Evolutionary conservation across 2,888 invertebrate species (phyloP), one percentile per base, ranked within the genome.

Genomic region (Andrena hattorfiana): DNA sequence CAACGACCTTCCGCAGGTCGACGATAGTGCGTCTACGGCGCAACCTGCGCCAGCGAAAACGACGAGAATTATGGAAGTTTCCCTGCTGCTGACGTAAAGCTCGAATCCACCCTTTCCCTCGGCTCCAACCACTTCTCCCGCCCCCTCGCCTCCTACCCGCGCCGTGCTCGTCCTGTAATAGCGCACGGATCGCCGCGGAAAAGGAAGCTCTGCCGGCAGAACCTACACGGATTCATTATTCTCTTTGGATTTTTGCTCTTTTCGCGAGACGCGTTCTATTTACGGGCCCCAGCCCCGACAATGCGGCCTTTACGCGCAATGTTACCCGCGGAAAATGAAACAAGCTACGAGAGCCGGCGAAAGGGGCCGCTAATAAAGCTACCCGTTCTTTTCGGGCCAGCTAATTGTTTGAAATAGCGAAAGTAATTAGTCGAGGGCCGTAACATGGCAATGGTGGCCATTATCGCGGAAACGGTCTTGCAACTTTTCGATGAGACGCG

Each of bases 61-160:
- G 85, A 70, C 84, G 69, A 86, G 91, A 90, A 91, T 91, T 91
- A 90, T 88, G 86, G 85, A 91, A 91, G 90, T 90, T 91, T 91
- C 87, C 87, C 85, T 82, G 81, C 85, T 78, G 85, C 87, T 77
- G 79, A 86, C 88, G 89, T 84, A 89, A 90, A 91, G 88, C 90
- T 89, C 86, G 81, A 84, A 78, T 68, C 82, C 79, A 68, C 20
- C 23, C 71, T 51, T 67, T 54, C 62, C 62, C 71, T 67, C 66
- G 4, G 20, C 56, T 32, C 32, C 32, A 4, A 1, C 62, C 20
- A 16, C 69, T 23, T 56, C 20, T 51, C 13, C 35, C 54, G 23
- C 42, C 42, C 56, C 30, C 5, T 20, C 13, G 28, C 42, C 71
- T 49, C 85, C 63, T 35, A 60, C 60, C 71, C 59, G 26, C n/a